Conservation (phyloP, 2,113 vertebrate species). For the Macquaria ambigua region DNA sequence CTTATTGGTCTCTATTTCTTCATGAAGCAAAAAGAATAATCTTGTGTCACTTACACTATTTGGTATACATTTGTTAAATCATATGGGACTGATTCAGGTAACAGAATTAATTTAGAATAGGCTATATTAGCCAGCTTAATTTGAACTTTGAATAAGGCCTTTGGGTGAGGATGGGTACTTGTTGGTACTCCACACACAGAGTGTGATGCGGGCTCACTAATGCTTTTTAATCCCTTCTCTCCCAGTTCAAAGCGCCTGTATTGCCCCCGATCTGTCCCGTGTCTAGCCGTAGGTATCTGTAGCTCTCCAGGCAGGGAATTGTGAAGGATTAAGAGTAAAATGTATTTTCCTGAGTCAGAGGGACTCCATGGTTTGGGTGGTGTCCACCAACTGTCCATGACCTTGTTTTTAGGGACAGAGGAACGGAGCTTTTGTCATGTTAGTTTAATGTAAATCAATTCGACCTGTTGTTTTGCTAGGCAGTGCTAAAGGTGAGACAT, state of each 20-base stretch:
- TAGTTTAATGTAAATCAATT: constrained; percentile 26
- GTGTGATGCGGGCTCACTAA: constrained; percentile 50
- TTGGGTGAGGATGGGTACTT: constrained; percentile 7
- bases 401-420: constrained; percentile 40
- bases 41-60: background rate
- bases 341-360: constrained; percentile 77
- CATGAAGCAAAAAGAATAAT: background rate
- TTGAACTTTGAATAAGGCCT: constrained; percentile 1
- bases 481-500: constrained; percentile 17
- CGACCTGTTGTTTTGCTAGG: constrained; percentile 28
- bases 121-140: background rate
- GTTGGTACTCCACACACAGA: constrained; percentile 12
- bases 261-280: constrained; percentile 49
- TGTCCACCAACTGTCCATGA: constrained; percentile 23
- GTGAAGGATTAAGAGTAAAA: constrained; percentile 77
- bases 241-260: constrained; percentile 66
- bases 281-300: constrained; percentile 58
- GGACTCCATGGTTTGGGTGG: constrained; percentile 44
- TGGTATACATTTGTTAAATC: background rate
- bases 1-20: background rate
- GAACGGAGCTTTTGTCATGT: constrained; percentile 20
- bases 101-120: background rate
- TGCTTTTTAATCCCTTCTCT: constrained; percentile 64
- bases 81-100: background rate
- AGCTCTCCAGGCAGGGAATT: constrained; percentile 58